Percentiles rank a stretch among this genome's conserved stretches.
These are phyloP conservation scores for Raphicerus campestris DNA, from an alignment of 2,113 vertebrate genomes.

Conservation along the genomic window DNA sequence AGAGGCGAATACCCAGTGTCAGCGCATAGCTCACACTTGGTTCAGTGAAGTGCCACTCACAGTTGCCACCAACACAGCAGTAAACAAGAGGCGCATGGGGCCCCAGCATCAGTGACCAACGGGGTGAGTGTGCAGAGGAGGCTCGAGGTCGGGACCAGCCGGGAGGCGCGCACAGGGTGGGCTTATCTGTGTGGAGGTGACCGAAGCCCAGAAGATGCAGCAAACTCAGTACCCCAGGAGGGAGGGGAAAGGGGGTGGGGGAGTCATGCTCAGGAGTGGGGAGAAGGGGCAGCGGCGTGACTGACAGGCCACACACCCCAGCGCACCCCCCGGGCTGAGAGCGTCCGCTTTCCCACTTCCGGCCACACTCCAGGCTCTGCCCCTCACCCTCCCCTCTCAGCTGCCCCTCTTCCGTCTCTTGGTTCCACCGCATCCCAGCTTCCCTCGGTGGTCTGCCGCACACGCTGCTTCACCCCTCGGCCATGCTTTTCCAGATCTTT, in stretches of 20 bases:
- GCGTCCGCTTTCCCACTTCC: neutral
- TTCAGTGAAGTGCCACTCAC: neutral
- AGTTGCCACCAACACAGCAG: fast-evolving
- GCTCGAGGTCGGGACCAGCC: neutral
- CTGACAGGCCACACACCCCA: too few species aligned
- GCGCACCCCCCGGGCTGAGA: neutral
- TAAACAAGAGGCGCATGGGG: neutral
- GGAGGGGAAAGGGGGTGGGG: too few species aligned
- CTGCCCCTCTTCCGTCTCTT: neutral
- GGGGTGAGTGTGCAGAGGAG: neutral
- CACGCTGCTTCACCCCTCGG: neutral
- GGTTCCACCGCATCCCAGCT: neutral
- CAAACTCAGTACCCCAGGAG: neutral
- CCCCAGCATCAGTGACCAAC: neutral
- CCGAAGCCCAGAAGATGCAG: neutral
- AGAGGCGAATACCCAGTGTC: fast-evolving
- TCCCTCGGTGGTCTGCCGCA: neutral
- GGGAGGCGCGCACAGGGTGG: fast-evolving
- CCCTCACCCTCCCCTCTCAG: neutral
- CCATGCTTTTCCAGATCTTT: neutral
- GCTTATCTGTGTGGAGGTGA: neutral
- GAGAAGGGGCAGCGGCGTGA: neutral
- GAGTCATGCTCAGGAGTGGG: neutral
- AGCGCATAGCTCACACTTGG: fast-evolving
- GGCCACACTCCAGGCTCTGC: neutral